phyloP scores from a whole-genome alignment of 92 coral and sea anemone genomes.

The Umimayanthus kanabou region DNA sequence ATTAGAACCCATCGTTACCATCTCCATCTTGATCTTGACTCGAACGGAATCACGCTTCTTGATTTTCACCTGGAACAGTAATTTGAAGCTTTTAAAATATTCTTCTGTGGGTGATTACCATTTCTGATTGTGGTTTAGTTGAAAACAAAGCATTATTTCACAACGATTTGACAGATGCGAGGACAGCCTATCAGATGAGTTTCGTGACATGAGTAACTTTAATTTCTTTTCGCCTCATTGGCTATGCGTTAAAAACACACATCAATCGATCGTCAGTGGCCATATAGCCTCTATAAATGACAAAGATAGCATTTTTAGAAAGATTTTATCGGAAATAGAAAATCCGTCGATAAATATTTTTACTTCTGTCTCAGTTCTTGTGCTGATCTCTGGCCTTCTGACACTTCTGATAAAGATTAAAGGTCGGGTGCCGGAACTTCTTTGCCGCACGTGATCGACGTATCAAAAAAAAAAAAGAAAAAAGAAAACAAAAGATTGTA shows the following conservation, averaged over 20 bases:
- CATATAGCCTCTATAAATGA: not conserved
- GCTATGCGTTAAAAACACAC: not conserved
- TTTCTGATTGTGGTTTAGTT: conserved; percentile 28
- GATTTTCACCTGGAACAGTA: conserved; percentile 1
- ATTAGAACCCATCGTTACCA: not conserved
- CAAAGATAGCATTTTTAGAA: not conserved
- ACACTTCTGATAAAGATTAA: not conserved
- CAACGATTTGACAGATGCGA: conserved; percentile 27
- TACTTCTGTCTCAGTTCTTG: not conserved
- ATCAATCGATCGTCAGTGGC: not conserved
- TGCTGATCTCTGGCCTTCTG: not conserved
- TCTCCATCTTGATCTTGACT: not conserved
- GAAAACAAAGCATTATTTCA: conserved; percentile 34
- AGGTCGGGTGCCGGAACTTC: not conserved
- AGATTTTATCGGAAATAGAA: conserved; percentile 8
- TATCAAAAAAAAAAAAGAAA: too few species aligned
- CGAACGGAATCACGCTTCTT: not conserved
- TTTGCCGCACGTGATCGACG: not conserved
- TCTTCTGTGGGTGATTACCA: conserved; percentile 31
- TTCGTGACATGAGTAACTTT: conserved; percentile 11
- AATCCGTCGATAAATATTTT: not conserved
- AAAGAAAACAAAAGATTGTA: too few species aligned
- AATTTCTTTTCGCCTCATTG: conserved; percentile 7
- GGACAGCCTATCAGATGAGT: conserved; percentile 30
- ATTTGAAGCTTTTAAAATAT: conserved; percentile 20